Evolutionary conservation across 2,888 invertebrate genomes (phyloP).

Genomic region (Acrocyrtus sp.): DNA sequence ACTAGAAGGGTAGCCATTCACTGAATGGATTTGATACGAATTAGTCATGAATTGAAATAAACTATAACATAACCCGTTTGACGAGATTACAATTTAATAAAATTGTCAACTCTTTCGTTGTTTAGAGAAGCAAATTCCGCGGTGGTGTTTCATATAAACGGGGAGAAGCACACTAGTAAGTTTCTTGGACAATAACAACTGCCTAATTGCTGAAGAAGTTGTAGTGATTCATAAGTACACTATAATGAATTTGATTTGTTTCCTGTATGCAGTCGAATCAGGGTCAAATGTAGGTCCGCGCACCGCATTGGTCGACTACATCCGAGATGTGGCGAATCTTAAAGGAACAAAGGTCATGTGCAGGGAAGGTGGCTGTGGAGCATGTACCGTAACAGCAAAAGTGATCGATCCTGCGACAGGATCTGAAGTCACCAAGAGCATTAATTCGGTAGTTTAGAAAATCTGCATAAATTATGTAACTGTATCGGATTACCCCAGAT

Average conservation of each 20-base stretch:
- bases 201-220: not conserved
- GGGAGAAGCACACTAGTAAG: slow-evolving; percentile 21
- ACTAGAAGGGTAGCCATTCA: too few species aligned
- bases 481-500: not conserved
- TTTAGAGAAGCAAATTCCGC: not conserved
- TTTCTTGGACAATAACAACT: not conserved
- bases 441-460: slow-evolving; percentile 14
- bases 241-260: not conserved
- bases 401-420: slow-evolving; percentile 17
- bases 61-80: too few species aligned
- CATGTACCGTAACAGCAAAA: slow-evolving; percentile 24
- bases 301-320: slow-evolving; percentile 17
- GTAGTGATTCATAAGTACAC: not conserved
- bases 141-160: slow-evolving; percentile 22
- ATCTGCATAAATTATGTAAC: not conserved
- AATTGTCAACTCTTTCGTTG: too few species aligned
- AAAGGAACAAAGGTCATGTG: slow-evolving; percentile 31
- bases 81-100: too few species aligned
- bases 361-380: slow-evolving; percentile 34
- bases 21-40: too few species aligned
- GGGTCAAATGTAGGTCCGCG: not conserved
- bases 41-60: too few species aligned
- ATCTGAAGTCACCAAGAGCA: not conserved
- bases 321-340: slow-evolving; percentile 17
- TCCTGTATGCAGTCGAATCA: not conserved